A percentile compares a stretch with the other conserved stretches of the same genome.
Conservation (phyloP, 1,140 invertebrate genomes). For the Prorops nasuta region DNA sequence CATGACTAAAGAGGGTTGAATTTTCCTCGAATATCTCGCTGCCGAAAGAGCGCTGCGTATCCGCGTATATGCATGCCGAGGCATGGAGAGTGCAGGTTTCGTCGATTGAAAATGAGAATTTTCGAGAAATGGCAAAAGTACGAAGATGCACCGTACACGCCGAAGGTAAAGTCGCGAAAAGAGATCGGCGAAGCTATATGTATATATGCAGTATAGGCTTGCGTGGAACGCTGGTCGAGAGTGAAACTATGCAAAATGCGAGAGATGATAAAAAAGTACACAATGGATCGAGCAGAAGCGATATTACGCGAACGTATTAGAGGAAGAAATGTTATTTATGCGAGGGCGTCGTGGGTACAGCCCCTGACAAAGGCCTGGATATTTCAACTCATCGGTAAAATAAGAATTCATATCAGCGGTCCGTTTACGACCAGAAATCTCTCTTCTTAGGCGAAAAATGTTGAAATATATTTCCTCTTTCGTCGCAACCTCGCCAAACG, state of each 20-base stretch:
- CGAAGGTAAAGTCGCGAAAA: too few species aligned
- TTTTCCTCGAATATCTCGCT: too few species aligned
- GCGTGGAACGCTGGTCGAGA: too few species aligned
- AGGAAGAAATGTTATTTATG: constrained; percentile 47
- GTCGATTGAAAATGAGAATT: too few species aligned
- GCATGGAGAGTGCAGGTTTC: too few species aligned
- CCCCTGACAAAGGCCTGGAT: constrained; percentile 29
- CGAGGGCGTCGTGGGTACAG: constrained; percentile 16
- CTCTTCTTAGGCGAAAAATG: neutral
- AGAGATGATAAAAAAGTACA: constrained; percentile 42
- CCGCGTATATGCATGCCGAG: too few species aligned
- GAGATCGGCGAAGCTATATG: too few species aligned
- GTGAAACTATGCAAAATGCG: constrained; percentile 46
- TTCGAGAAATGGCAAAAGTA: too few species aligned
- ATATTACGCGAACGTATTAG: constrained; percentile 48
- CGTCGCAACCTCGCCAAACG: neutral
- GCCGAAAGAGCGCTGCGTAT: too few species aligned
- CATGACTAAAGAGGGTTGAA: neutral
- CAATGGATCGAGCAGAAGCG: constrained; percentile 32
- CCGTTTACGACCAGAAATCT: constrained; percentile 26
- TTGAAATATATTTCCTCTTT: neutral
- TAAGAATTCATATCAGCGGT: constrained; percentile 41
- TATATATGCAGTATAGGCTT: too few species aligned
- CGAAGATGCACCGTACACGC: too few species aligned
- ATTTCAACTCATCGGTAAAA: constrained; percentile 48